Base-by-base conservation (phyloP, 2,888 invertebrate genomes). In the Bombylius discolor region DNA sequence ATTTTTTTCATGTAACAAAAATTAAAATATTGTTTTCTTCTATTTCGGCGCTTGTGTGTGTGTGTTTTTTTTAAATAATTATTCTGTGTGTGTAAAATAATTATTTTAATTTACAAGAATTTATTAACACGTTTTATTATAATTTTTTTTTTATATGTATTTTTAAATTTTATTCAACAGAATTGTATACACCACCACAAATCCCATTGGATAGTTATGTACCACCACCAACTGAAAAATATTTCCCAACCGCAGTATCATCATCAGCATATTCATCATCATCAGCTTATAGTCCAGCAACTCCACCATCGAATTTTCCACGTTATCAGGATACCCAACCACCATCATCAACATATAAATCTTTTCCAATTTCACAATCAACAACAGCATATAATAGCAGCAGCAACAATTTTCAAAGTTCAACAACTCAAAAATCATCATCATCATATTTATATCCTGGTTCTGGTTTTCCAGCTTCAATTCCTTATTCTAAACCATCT, bases 181-280 rank as follows among this genome's bases (percentile, higher is more conserved):
- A 69, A 13, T 61, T 73, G n/a, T 73, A 70, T 62, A 66, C 70
- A 52, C 74, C 73, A 5, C 69, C 71, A 52, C 72, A 72, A 58
- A 73, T 73, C 42, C 70, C 72, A 4, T 57, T 73, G 57, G 65
- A 70, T 46, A 70, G 73, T 42, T 73, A 73, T 61, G 68, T 66
- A 11, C 71, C 72, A 52, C 73, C 72, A 44, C 66, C 70, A 52
- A 58, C 57, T 7, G 58, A 59, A 47, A 52, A 52, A 49, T 54
- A 23, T 50, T 49, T 51, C 77, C 77, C 61, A 77, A 77, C 52
- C 77, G 75, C 68, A 67, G 67, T 0, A 74, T 76, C 61, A 70
- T 52, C 44, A 52, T 54, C 51, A 53, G 49, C 39, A 44, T 45
- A 14, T 46, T 46, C 46, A 7, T 45, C 36, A 39, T 49, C 49